Base-by-base conservation (phyloP, 2,113 vertebrate genomes). In the Rhinichthys klamathensis region DNA sequence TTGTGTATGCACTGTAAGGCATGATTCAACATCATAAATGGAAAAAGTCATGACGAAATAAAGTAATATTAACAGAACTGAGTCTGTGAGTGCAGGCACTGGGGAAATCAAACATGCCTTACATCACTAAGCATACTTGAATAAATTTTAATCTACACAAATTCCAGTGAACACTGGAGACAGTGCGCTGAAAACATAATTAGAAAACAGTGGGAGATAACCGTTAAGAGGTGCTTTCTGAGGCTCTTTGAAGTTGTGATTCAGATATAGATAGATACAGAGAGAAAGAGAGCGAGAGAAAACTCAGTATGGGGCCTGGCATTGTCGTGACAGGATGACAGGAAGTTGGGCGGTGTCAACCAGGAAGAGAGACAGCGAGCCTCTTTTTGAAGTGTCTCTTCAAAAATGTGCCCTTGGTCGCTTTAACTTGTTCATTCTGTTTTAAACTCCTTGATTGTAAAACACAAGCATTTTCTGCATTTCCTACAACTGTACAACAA, bases 291-390 rank as follows among this genome's bases (percentile, higher is more conserved):
- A 77, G 63, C 63, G 9, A 69, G 46, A 82, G 72, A 65, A n/a
- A 51, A 13, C 25, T 76, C 61, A 72, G 70, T 51, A 83, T 51
- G 75, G 27, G 44, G 80, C 56, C 69, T 69, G 60, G 58, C 35
- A 51, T 30, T 65, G 56, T 27, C 5, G 69, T 75, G 67, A 84
- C 87, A 84, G 84, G 84, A 83, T 76, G 80, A 86, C 84, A 88
- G 87, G 76, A 86, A 86, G 81, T 72, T 49, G 67, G 69, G 76
- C 32, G 46, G 79, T 85, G 80, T 88, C 77, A 78, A n/a, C 44
- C 84, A 85, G 87, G 63, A 88, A 85, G 84, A 85, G 38, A 46
- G 80, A 88, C 38, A 41, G 74, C 54, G 54, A 82, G 84, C 41
- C 6, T 51, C 84, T 67, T 78, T 85, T 83, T 85, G 72, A 85